Evolutionary conservation across 2,113 vertebrate species (phyloP).

Genomic region (Callaeas wilsoni): DNA sequence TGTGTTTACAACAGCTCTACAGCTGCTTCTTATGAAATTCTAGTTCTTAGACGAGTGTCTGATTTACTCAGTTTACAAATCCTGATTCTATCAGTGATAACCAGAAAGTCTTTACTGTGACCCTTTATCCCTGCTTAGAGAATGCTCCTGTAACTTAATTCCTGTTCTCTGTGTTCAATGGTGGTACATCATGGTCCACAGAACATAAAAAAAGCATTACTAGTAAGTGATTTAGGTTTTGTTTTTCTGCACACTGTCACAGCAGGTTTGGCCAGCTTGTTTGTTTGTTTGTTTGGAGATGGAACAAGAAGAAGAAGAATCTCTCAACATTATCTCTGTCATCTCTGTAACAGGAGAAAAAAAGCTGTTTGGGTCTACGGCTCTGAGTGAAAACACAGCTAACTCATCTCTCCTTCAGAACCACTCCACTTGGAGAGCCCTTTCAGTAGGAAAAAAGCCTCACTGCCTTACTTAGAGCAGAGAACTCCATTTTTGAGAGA

Average conservation of each 20-base stretch:
- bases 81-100: background rate
- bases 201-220: background rate
- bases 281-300: background rate
- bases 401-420: background rate
- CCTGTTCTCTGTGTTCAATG: background rate
- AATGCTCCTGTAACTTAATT: background rate
- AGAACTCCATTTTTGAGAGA: background rate
- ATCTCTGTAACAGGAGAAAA: background rate
- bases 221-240: background rate
- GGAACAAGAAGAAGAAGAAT: background rate
- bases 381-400: background rate
- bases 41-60: background rate
- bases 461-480: background rate
- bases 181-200: background rate
- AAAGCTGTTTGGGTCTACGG: background rate
- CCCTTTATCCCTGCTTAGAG: background rate
- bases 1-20: background rate
- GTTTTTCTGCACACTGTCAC: background rate
- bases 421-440: background rate
- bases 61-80: background rate
- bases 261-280: background rate
- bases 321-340: background rate
- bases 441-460: background rate
- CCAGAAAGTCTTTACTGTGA: background rate
- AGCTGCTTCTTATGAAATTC: background rate